Evolutionary conservation across 2,797 vertebrate species (phyloP).

Genomic region (Rhodeus uyekii): DNA sequence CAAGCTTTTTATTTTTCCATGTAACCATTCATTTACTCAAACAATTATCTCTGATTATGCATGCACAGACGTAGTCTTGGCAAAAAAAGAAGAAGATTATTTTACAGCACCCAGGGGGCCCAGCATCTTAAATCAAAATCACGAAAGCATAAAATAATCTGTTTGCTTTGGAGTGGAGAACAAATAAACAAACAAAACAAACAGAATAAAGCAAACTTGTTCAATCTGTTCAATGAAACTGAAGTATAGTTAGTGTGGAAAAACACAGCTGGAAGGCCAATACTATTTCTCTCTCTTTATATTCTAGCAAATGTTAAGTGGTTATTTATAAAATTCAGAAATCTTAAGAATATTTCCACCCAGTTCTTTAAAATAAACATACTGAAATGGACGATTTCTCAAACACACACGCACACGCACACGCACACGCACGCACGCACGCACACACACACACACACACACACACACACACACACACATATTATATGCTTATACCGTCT

Average conservation of each 20-base stretch:
- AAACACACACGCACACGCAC: no score
- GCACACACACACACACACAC: no score
- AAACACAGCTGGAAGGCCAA: background rate
- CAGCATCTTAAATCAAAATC: constrained; percentile 42
- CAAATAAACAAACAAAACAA: constrained; percentile 1
- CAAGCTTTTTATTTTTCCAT: background rate
- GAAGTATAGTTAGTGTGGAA: constrained; percentile 19
- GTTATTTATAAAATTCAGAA: background rate
- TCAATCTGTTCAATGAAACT: constrained; percentile 15
- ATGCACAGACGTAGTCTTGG: constrained; percentile 21
- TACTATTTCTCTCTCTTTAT: background rate
- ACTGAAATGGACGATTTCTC: no score
- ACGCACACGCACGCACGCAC: no score
- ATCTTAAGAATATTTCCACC: background rate
- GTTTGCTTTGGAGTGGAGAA: constrained; percentile 22
- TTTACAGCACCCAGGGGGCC: constrained; percentile 27
- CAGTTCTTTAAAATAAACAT: background rate
- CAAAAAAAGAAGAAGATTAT: constrained; percentile 23
- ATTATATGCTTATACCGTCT: no score
- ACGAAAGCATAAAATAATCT: constrained; percentile 33
- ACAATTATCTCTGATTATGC: constrained; percentile 35
- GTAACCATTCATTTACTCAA: background rate
- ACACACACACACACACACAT: no score
- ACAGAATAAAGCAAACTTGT: constrained; percentile 26
- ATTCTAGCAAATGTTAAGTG: background rate